phyloP scores from a whole-genome alignment of 2,888 invertebrate genomes.

The Lepidocyrtoides sp. region DNA sequence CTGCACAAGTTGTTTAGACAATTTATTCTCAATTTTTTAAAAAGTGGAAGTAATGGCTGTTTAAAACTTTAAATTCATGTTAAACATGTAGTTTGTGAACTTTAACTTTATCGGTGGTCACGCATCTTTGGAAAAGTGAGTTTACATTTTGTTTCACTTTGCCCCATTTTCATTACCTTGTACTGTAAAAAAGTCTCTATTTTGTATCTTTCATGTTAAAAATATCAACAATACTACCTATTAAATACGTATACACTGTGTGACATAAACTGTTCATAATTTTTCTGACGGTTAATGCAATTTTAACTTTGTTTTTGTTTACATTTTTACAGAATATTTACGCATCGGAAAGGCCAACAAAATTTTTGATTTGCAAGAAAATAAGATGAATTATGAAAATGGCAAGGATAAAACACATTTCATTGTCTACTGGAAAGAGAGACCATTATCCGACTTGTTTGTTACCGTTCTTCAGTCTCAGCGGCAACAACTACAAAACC shows the following conservation, averaged over 20 bases:
- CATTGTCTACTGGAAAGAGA: constrained; percentile 51
- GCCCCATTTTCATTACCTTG: background rate
- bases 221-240: background rate
- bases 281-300: background rate
- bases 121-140: background rate
- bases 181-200: too few relatives aligned
- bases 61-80: too few relatives aligned
- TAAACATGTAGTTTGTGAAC: too few relatives aligned
- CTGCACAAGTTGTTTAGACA: too few relatives aligned
- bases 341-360: background rate
- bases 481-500: constrained; percentile 32
- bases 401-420: constrained; percentile 36
- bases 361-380: background rate
- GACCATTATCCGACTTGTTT: constrained; percentile 63
- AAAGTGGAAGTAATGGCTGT: too few relatives aligned
- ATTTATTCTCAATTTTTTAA: too few relatives aligned
- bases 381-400: constrained; percentile 38
- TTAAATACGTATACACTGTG: too few relatives aligned
- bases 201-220: background rate
- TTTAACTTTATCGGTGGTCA: too few relatives aligned
- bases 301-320: background rate
- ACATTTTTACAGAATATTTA: background rate
- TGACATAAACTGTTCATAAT: background rate
- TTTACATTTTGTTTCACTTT: background rate
- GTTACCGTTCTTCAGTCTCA: constrained; percentile 13